Evolutionary conservation across 2,888 invertebrate genomes (phyloP), one percentile per base, ranked within the genome.

Genomic region (Campoplex nolae): DNA sequence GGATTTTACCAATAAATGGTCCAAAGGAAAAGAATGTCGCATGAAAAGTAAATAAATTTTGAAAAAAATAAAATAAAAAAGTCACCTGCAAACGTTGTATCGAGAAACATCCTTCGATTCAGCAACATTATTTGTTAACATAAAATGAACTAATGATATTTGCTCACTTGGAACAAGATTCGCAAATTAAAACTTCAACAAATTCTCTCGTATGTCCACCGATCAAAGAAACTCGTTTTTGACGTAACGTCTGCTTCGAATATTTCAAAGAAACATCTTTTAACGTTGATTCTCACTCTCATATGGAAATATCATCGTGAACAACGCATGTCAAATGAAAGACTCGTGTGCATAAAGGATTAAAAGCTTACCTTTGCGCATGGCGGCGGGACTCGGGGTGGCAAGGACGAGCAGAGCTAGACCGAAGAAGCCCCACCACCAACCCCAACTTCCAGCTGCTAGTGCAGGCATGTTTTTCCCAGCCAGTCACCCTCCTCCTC

Each of bases 301-400:
- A 51, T 48, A 68, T 73, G 32, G 23, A 32, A 54, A 32, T 71
- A 56, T 54, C 11, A 23, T 42, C 18, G 42, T 42, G 38, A 73
- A 87, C 77, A 75, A 77, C 32, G 23, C 23, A 38, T 78, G 88
- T 81, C 88, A 89, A 88, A 84, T 83, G 76, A 51, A 87, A 79
- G 83, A 58, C 42, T 81, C 11, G 56, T 68, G 79, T 58, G 56
- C 18, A 45, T 9, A 70, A 82, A 70, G 79, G 82, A 87, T 91
- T 89, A 90, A 85, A 79, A 89, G 87, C 91, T 93, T 91, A 94
- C 94, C 93, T 92, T 93, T 93, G 89, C 93, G 94, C 85, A 92
- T 91, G 82, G 93, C 92, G 77, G 94, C 94, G 80, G 94, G 94
- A 91, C 93, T 94, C 84, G 93, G 93, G 90, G 92, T 93, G 88